Percentiles rank a stretch among this genome's conserved stretches.
Evolutionary conservation across 2,113 vertebrate genomes (phyloP).

Genomic region (Tretioscincus oriximinensis): DNA sequence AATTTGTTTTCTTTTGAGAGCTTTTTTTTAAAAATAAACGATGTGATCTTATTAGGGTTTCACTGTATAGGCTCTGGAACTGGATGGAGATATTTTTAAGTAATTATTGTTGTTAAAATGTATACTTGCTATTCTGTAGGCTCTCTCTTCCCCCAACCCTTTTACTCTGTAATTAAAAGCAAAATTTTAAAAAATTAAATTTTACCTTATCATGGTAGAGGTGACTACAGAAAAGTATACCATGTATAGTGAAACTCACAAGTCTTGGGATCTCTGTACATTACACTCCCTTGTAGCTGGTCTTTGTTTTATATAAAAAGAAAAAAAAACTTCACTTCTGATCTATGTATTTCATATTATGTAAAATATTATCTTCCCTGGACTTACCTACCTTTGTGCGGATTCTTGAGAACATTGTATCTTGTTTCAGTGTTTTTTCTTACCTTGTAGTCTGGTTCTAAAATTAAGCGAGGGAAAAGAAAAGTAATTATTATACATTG

Average conservation of each 20-base stretch:
- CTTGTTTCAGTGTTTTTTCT: conserved; percentile 88
- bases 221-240: conserved; percentile 42
- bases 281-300: conserved; percentile 87
- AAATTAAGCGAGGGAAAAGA: conserved; percentile 73
- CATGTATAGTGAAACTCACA: conserved; percentile 59
- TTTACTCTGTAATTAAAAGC: conserved; percentile 64
- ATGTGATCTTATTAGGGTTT: conserved; percentile 71
- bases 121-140: conserved; percentile 73
- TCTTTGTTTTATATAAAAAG: conserved; percentile 76
- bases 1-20: conserved; percentile 4
- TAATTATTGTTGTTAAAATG: conserved; percentile 68
- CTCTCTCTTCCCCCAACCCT: conserved; percentile 35
- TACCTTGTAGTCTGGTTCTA: conserved; percentile 84
- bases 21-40: conserved; percentile 50
- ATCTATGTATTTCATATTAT: conserved; percentile 87
- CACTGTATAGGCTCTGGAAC: conserved; percentile 69
- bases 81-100: conserved; percentile 73
- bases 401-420: conserved; percentile 86
- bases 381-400: conserved; percentile 86
- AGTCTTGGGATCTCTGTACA: conserved; percentile 84
- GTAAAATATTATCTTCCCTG: conserved; percentile 88
- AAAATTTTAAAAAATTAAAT: conserved; percentile 18
- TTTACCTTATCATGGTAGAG: conserved; percentile 59
- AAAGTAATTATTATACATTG: conserved; percentile 85
- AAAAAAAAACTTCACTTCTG: conserved; percentile 75